Evolutionary conservation across 35 echinoderm and acorn worm genomes (phyloP).

Genomic region (Ptychodera flava): DNA sequence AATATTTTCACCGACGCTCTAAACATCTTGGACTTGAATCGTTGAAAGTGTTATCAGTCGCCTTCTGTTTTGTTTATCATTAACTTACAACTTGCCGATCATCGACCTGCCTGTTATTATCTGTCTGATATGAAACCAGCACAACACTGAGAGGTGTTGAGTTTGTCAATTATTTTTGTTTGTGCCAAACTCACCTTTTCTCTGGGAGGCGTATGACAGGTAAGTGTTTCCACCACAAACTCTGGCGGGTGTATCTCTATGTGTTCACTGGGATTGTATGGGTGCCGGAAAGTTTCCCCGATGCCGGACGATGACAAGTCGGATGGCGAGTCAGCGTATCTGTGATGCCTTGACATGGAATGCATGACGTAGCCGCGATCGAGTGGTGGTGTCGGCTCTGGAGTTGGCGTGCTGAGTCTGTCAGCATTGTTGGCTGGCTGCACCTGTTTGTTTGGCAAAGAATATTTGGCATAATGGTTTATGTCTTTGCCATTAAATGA

Average conservation of each 20-base stretch:
- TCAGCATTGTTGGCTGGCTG: slow-evolving; percentile 6
- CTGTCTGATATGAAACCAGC: too few relatives aligned
- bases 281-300: not conserved
- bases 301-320: not conserved
- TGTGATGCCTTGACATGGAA: not conserved
- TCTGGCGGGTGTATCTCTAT: slow-evolving; percentile 15
- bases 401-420: slow-evolving; percentile 10
- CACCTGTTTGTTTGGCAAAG: slow-evolving; percentile 3
- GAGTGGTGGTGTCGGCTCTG: not conserved
- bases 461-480: too few relatives aligned
- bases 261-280: not conserved
- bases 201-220: not conserved
- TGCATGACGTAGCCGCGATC: not conserved
- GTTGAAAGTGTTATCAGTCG: too few relatives aligned
- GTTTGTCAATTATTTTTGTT: too few relatives aligned
- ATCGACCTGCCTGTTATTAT: too few relatives aligned
- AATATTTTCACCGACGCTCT: too few relatives aligned
- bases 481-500: too few relatives aligned
- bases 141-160: too few relatives aligned
- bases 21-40: too few relatives aligned
- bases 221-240: slow-evolving; percentile 6
- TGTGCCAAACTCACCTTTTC: not conserved
- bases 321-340: not conserved
- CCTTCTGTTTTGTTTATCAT: too few relatives aligned
- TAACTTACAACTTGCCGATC: too few relatives aligned